Evolutionary conservation across 2,888 invertebrate species (phyloP), one percentile per base, ranked within the genome.

Genomic region (Gordius sp.): DNA sequence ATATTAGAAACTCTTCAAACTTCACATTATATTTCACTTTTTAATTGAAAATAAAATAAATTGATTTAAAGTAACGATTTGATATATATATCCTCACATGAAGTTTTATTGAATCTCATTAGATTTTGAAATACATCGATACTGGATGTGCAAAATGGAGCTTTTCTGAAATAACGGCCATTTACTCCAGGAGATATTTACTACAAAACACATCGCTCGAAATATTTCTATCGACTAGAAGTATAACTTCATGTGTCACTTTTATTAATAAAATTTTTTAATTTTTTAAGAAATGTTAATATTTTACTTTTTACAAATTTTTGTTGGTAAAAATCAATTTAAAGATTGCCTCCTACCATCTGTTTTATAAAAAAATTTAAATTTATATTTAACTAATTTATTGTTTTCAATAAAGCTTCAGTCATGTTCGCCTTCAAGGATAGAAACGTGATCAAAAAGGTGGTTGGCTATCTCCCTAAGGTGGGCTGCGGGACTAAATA

Each of bases 401-500:
- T 56, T 56, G 53, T 52, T 62, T 64, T 61, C 62, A 60, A 77
- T 78, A 62, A 76, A 87, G 87, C 91, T 57, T 93, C 97, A 59
- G 86, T 99, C 68, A 81, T 99, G 78, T 91, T 97, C 75, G 85
- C 91, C 62, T 91, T 97, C 71, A 81, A 84, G 63, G 91, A 93
- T 72, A 87, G 89, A 72, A 78, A 80, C 62, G 87, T 89, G 54
- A 89, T 97, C 66, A 91, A 89, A 75, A 86, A 87, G 73, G 89
- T 97, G 64, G 87, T 97, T 72, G 87, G 87, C 71, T 85, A 86
- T 1, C 75, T 97, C 64, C 97, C 97, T 1, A 75, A 87, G 59
- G 91, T 97, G 61, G 93, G 97, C 8, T 89, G 97, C 56, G 97
- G 97, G 66, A 87, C 93, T 73, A 97, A 99, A 72, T 99, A 99